These are phyloP conservation scores for Pica pica DNA, from an alignment of 2,113 vertebrate species.

Conservation along the genomic window DNA sequence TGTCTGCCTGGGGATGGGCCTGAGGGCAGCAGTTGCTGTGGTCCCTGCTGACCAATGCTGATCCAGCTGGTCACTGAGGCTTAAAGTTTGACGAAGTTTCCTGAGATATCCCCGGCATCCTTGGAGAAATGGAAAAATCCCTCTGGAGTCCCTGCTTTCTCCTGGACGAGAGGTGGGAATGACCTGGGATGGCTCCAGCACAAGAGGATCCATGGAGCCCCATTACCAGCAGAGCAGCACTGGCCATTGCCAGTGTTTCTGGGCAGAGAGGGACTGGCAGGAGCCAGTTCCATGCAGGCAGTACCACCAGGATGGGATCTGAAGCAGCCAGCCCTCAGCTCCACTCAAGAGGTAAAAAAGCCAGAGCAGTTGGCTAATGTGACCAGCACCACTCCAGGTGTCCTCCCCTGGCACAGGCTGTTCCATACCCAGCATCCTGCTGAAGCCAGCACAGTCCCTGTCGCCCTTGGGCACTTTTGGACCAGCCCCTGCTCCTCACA, in stretches of 20 bases:
- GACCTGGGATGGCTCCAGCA: neutral
- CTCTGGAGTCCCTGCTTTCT: neutral
- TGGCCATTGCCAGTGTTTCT: neutral
- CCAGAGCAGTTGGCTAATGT: neutral
- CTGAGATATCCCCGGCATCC: neutral
- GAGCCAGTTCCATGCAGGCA: neutral
- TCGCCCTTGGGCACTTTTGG: neutral
- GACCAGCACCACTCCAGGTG: neutral
- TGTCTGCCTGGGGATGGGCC: neutral
- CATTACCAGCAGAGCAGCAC: neutral
- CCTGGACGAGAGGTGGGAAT: neutral
- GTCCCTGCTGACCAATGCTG: fast-evolving
- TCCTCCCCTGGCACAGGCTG: neutral
- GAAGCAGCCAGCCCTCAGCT: neutral
- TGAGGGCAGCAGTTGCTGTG: neutral
- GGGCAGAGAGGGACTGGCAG: neutral
- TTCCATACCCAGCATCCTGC: neutral
- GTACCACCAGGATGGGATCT: fast-evolving
- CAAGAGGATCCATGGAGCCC: fast-evolving
- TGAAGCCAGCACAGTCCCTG: neutral
- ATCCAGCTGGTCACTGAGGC: neutral
- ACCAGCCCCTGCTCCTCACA: neutral
- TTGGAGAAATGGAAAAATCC: neutral
- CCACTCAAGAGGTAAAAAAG: neutral
- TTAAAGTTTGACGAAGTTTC: neutral